Conservation (phyloP, 2,888 invertebrate species). For the Candidula unifasciata region DNA sequence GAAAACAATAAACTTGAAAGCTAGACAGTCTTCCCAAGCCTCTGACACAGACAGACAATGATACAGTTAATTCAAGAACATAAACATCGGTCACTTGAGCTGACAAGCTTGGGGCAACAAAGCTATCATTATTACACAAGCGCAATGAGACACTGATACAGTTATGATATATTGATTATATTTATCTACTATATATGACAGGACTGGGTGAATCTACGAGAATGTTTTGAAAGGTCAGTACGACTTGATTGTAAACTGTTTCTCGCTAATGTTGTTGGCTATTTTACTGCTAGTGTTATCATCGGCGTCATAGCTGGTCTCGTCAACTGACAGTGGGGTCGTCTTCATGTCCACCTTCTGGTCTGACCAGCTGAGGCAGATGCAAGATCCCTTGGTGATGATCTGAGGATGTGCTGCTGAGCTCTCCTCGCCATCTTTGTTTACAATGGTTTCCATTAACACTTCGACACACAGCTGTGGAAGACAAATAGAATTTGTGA, state of each 20-base stretch:
- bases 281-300: slow-evolving; percentile 20
- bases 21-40: too few relatives aligned
- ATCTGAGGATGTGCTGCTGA: slow-evolving; percentile 53
- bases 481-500: not conserved
- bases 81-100: too few relatives aligned
- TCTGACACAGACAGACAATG: too few relatives aligned
- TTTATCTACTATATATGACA: too few relatives aligned
- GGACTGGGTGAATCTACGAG: too few relatives aligned
- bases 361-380: slow-evolving; percentile 58
- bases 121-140: too few relatives aligned
- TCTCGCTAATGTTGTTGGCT: slow-evolving; percentile 24
- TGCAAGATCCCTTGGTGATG: slow-evolving; percentile 54
- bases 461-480: slow-evolving; percentile 40
- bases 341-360: slow-evolving; percentile 61
- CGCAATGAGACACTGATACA: too few relatives aligned
- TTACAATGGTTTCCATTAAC: slow-evolving; percentile 52
- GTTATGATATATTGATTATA: too few relatives aligned
- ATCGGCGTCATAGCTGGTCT: slow-evolving; percentile 17
- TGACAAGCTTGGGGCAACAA: too few relatives aligned
- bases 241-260: slow-evolving; percentile 10
- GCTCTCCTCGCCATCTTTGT: slow-evolving; percentile 48
- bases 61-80: too few relatives aligned
- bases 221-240: not conserved
- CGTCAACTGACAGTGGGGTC: slow-evolving; percentile 49
- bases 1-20: too few relatives aligned